Evolutionary conservation across 2,888 invertebrate genomes (phyloP).

Genomic region (Eubasilissa splendida): DNA sequence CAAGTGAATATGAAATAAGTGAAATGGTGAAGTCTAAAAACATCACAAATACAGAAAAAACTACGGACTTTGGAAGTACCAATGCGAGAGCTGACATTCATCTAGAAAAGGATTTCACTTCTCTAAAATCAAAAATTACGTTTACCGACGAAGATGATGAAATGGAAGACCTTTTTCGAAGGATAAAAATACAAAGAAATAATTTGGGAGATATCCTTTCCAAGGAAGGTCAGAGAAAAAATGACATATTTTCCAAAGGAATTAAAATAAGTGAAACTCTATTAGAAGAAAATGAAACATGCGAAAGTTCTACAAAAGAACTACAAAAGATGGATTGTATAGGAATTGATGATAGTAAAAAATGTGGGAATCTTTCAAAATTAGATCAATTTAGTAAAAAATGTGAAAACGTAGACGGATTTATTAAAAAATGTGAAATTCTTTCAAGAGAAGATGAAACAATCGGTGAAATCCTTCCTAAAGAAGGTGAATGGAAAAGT

Average conservation of each 20-base stretch:
- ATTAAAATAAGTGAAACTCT: background rate
- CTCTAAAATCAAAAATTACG: conserved; percentile 18
- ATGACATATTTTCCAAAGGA: conserved; percentile 2
- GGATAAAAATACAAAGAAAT: conserved; percentile 80
- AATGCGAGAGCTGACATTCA: conserved; percentile 4
- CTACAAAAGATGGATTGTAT: background rate
- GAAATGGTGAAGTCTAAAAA: conserved; percentile 49
- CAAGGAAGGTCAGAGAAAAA: conserved; percentile 70
- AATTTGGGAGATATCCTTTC: conserved; percentile 80
- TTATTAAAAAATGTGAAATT: conserved; percentile 69
- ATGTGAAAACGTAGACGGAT: background rate
- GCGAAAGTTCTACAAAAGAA: conserved; percentile 5
- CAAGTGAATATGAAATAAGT: conserved; percentile 50
- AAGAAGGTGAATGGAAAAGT: conserved; percentile 69
- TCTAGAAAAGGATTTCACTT: conserved; percentile 1
- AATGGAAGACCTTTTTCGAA: conserved; percentile 76
- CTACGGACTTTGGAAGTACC: conserved; percentile 1
- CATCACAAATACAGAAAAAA: conserved; percentile 31
- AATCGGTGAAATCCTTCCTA: conserved; percentile 74
- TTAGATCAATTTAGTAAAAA: conserved; percentile 7
- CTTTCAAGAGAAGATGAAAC: conserved; percentile 70
- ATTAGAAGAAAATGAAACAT: conserved; percentile 6
- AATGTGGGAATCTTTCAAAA: background rate
- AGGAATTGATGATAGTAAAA: background rate
- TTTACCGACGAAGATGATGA: conserved; percentile 67